phyloP scores from a whole-genome alignment of 2,797 vertebrate genomes.

The Sebastes vulpes region DNA sequence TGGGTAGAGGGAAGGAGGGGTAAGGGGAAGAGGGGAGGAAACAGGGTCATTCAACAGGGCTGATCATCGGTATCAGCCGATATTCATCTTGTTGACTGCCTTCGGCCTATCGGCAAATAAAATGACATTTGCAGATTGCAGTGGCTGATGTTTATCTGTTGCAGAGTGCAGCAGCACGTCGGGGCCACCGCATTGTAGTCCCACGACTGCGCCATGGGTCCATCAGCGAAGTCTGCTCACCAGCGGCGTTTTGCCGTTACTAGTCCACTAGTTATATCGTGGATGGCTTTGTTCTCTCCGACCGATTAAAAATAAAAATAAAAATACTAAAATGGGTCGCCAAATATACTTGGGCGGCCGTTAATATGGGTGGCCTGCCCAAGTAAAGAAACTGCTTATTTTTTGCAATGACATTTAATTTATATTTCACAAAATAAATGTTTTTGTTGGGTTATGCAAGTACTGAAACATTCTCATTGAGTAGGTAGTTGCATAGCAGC shows the following conservation, averaged over 20 bases:
- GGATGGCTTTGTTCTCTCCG: no score
- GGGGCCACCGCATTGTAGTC: neutral
- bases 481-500: neutral
- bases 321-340: no score
- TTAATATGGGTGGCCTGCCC: no score
- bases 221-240: accelerated
- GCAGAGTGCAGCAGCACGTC: neutral
- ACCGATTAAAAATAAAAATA: no score
- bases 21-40: neutral
- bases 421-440: neutral
- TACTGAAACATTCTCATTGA: no score
- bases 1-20: neutral
- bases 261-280: no score
- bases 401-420: neutral
- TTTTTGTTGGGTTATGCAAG: neutral
- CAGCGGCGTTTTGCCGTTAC: neutral
- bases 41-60: no score
- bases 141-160: neutral
- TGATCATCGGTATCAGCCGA: neutral
- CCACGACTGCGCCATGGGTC: no score
- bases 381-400: no score
- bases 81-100: neutral
- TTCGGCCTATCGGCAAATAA: neutral
- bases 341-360: no score
- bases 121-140: accelerated